Evolutionary conservation across 2,797 vertebrate genomes (phyloP).

Genomic region (Neosilurus mollespiculum): DNA sequence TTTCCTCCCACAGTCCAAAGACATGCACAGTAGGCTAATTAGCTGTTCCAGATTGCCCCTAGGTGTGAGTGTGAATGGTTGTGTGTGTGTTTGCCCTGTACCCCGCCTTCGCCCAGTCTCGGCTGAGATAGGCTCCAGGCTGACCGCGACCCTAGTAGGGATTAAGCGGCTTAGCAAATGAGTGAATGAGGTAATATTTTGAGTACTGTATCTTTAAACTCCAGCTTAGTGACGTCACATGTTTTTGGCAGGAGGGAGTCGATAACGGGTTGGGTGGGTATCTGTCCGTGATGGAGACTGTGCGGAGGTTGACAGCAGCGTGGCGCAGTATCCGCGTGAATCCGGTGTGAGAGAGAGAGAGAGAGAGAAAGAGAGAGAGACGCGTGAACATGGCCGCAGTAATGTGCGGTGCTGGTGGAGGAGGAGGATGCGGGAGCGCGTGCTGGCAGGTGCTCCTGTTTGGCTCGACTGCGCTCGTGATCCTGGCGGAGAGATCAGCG

Average conservation of each 20-base stretch:
- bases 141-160: too few species aligned
- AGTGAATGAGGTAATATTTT: background rate
- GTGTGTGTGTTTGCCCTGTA: too few species aligned
- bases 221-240: constrained; percentile 70
- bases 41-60: too few species aligned
- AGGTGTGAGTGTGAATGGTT: too few species aligned
- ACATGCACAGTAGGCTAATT: too few species aligned
- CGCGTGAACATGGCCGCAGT: constrained; percentile 67
- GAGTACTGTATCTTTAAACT: constrained; percentile 69
- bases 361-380: constrained; percentile 46
- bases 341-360: background rate
- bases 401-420: constrained; percentile 54
- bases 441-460: constrained; percentile 76
- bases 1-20: too few species aligned
- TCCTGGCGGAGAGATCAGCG: constrained; percentile 75
- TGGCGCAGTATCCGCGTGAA: constrained; percentile 34
- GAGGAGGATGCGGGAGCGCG: constrained; percentile 72
- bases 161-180: too few species aligned
- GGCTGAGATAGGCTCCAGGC: too few species aligned
- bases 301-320: background rate
- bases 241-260: constrained; percentile 57
- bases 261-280: constrained; percentile 39
- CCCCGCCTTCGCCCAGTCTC: too few species aligned
- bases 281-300: constrained; percentile 57
- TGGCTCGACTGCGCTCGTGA: constrained; percentile 73